Evolutionary conservation across 2,113 vertebrate species (phyloP), one percentile per base, ranked within the genome.

Genomic region (Phylloscopus trochiloides): DNA sequence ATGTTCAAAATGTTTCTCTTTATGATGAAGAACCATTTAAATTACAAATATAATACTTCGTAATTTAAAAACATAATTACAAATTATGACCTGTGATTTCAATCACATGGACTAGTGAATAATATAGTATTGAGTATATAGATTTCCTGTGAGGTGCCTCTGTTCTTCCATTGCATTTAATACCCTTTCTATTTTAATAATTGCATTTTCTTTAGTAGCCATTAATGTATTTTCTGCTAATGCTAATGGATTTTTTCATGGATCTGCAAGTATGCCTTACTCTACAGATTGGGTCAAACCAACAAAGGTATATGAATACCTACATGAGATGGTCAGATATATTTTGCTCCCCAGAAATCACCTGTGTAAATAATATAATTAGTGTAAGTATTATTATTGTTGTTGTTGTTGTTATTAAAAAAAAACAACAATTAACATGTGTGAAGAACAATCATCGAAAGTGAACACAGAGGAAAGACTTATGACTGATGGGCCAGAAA

Each of bases 401-500:
- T 16, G 9, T 50, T 10, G 51, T 67, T 63, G 28, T 10, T 32
- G 31, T 63, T 22, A 47, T n/a, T 6, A 11, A 77, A 43, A 55
- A 22, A 1, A 1, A 1, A 8, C 3, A 40, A 14, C 21, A 55
- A 17, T 14, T 68, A 34, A 76, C 0, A 0, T 26, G 2, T 43
- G 11, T 62, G 29, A 94, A 45, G 9, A 88, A 58, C 26, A 66
- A 66, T 48, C 4, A 65, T 36, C 1, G 6, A 21, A 57, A 28
- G 8, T 82, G 21, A 79, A 65, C 29, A 70, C 5, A 70, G 63
- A 90, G 13, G 24, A 18, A 47, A 59, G 29, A 73, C 17, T 61
- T 55, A 21, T 0, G 1, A 29, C 17, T 80, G 19, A 50, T 70
- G 25, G 16, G 4, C 10, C 31, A 66, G 28, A 84, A 61, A 34